These are phyloP conservation scores for Emydura subglobosa DNA, from an alignment of 2,113 vertebrate species.

Conservation along the genomic window DNA sequence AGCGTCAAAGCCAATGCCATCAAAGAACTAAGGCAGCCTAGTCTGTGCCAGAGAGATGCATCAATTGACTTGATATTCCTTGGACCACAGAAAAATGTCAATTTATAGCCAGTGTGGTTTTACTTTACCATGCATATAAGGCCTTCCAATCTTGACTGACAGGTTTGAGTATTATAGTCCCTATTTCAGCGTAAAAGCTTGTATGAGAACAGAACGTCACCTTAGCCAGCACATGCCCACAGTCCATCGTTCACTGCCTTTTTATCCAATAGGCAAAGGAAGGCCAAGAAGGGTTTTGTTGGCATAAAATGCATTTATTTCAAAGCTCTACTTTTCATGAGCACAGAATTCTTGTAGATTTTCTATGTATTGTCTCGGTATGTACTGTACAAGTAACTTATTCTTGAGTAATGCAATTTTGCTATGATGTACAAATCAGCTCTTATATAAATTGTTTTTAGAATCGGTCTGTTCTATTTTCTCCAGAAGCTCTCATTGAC, in stretches of 20 bases:
- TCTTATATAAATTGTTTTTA: constrained; percentile 79
- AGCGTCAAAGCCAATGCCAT: neutral
- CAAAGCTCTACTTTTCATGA: constrained; percentile 33
- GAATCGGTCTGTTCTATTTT: constrained; percentile 46
- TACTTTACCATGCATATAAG: constrained; percentile 31
- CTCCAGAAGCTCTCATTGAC: neutral
- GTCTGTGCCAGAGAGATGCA: no score
- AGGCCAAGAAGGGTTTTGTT: constrained; percentile 44
- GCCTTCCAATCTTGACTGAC: constrained; percentile 21
- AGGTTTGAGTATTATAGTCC: constrained; percentile 1
- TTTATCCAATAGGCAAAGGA: neutral
- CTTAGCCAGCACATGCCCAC: neutral
- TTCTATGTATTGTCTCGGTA: constrained; percentile 77
- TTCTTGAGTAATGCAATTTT: constrained; percentile 81
- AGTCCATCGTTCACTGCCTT: constrained; percentile 31
- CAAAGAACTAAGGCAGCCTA: neutral
- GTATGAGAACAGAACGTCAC: neutral
- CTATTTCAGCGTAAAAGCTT: neutral
- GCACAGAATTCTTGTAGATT: constrained; percentile 63
- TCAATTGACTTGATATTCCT: neutral
- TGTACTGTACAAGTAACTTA: constrained; percentile 87
- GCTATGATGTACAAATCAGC: constrained; percentile 74
- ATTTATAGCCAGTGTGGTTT: neutral
- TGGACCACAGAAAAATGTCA: constrained; percentile 38
- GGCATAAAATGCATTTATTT: constrained; percentile 6